phyloP scores from a whole-genome alignment of 2,797 vertebrate genomes.

The Sandelia bainsii region DNA sequence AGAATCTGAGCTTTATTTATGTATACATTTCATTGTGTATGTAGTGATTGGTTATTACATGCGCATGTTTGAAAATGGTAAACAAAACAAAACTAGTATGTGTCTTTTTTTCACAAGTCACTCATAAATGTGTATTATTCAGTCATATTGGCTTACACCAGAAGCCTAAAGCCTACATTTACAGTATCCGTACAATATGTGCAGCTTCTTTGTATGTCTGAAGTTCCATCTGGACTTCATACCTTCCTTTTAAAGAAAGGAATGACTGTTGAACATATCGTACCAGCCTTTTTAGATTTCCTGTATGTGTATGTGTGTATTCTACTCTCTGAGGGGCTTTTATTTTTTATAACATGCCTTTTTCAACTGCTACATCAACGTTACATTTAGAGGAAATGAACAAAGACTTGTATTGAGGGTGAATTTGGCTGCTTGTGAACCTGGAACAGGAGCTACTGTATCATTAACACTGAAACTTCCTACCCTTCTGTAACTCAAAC shows the following conservation, averaged over 20 bases:
- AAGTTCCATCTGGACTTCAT: conserved; percentile 29
- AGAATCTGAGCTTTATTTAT: conserved; percentile 1
- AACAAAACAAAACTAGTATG: neutral
- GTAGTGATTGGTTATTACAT: neutral
- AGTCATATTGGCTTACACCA: neutral
- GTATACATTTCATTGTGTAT: neutral
- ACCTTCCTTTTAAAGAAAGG: conserved; percentile 32
- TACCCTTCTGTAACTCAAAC: neutral
- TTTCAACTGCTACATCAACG: conserved; percentile 5
- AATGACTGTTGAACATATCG: conserved; percentile 27
- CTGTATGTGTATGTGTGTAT: conserved; percentile 20
- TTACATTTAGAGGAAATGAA: conserved; percentile 25
- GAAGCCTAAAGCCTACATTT: neutral
- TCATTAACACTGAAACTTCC: neutral
- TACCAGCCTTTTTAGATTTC: conserved; percentile 36
- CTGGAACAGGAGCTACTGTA: conserved; percentile 18
- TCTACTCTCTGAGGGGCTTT: conserved; percentile 13
- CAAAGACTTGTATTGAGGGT: neutral
- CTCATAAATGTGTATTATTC: neutral
- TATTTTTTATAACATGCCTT: conserved; percentile 25
- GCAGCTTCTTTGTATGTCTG: conserved; percentile 21
- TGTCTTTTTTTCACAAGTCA: neutral
- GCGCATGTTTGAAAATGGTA: conserved; percentile 8
- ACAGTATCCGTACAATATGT: neutral
- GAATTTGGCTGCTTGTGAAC: conserved; percentile 11